A percentile compares a stretch with the other conserved stretches of the same genome.
Conservation (phyloP, 2,797 vertebrate genomes). For the Pangasius mekongensis region DNA sequence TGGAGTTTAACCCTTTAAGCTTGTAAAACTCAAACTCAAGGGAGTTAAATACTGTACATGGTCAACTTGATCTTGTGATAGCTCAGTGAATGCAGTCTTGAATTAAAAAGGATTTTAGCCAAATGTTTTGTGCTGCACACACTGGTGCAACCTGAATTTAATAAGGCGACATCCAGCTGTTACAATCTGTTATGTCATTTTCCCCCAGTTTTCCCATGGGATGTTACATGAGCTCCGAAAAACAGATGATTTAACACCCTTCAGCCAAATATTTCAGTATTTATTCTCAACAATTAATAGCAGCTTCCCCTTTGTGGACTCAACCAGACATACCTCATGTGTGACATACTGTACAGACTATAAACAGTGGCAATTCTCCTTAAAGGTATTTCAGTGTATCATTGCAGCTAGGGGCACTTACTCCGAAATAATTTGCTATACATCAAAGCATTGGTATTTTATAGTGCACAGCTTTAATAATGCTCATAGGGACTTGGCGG, state of each 20-base stretch:
- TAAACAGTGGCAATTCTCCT: slow-evolving; percentile 29
- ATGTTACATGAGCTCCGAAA: slow-evolving; percentile 22
- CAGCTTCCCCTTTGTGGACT: slow-evolving; percentile 10
- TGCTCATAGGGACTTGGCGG: background rate
- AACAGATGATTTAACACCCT: slow-evolving; percentile 25
- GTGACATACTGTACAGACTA: slow-evolving; percentile 20
- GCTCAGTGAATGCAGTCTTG: background rate
- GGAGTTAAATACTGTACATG: background rate
- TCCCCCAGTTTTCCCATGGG: slow-evolving; percentile 5
- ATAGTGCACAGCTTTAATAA: slow-evolving; percentile 29
- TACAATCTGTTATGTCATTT: slow-evolving; percentile 28
- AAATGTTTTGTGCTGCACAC: background rate
- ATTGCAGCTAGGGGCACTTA: background rate
- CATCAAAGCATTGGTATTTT: slow-evolving; percentile 35
- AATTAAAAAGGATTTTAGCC: background rate
- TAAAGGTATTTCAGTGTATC: background rate
- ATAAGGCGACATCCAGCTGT: slow-evolving; percentile 12
- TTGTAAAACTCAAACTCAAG: background rate
- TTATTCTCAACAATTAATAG: slow-evolving; percentile 30
- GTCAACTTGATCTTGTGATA: background rate
- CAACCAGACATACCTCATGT: background rate
- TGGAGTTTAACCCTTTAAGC: slow-evolving; percentile 1
- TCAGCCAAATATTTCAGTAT: slow-evolving; percentile 42
- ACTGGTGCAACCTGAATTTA: slow-evolving; percentile 7
- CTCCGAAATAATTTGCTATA: slow-evolving; percentile 3